Evolutionary conservation across 2,797 vertebrate genomes (phyloP).

Genomic region (Odontamblyopus lacepedii): DNA sequence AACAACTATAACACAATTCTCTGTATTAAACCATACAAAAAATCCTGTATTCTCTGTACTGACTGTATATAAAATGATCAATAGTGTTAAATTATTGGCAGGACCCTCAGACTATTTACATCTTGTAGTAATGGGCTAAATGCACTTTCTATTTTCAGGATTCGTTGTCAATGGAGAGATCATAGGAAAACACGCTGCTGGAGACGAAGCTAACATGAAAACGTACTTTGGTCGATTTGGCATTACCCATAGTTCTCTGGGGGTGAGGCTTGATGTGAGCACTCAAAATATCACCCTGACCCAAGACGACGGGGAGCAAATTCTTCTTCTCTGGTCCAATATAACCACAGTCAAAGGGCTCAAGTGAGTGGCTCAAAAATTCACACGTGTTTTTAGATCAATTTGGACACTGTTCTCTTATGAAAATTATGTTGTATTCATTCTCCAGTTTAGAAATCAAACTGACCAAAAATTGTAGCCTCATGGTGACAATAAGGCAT

Average conservation of each 20-base stretch:
- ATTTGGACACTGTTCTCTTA: neutral
- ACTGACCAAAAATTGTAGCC: constrained; percentile 78
- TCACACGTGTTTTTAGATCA: neutral
- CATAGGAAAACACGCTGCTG: constrained; percentile 81
- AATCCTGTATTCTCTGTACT: no score
- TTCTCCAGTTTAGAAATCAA: constrained; percentile 79
- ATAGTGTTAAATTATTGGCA: no score
- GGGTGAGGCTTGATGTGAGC: constrained; percentile 82
- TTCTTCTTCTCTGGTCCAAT: constrained; percentile 82
- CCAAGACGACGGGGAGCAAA: constrained; percentile 64
- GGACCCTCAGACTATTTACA: no score
- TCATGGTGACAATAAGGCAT: constrained; percentile 80
- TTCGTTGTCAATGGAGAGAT: constrained; percentile 87
- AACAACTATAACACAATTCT: no score
- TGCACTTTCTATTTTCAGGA: constrained; percentile 69
- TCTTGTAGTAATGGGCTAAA: no score
- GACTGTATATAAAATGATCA: no score
- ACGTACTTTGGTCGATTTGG: constrained; percentile 90
- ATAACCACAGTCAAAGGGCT: constrained; percentile 63
- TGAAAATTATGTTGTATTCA: constrained; percentile 8
- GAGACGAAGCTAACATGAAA: constrained; percentile 64
- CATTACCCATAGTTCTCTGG: constrained; percentile 76
- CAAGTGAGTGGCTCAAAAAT: constrained; percentile 56
- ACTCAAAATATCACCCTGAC: constrained; percentile 79
- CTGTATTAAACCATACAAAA: no score